These are phyloP conservation scores for Sphenopsis melanotis DNA, from an alignment of 2,797 vertebrate genomes.

Conservation along the genomic window DNA sequence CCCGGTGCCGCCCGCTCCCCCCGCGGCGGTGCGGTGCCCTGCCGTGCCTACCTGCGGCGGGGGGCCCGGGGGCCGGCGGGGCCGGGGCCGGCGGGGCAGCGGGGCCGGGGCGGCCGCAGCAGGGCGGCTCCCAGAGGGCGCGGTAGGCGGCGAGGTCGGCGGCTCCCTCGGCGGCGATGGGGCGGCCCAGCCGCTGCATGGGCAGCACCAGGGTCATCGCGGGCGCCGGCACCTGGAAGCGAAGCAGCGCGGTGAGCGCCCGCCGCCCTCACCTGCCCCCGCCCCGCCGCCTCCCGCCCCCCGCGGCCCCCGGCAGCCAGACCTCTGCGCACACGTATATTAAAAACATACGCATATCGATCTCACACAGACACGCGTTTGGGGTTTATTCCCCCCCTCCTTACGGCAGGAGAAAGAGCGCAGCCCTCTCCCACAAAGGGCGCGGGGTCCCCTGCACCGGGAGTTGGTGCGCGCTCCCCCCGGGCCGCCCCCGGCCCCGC, in stretches of 20 bases:
- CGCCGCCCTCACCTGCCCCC: background rate
- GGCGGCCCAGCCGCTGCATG: slow-evolving; percentile 91
- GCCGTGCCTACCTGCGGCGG: background rate
- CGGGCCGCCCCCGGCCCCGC: background rate
- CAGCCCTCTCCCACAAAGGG: background rate
- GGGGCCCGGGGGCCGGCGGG: background rate
- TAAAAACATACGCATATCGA: background rate
- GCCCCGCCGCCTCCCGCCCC: background rate
- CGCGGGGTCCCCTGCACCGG: background rate
- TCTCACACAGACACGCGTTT: background rate
- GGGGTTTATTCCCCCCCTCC: background rate
- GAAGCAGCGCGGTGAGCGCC: slow-evolving; percentile 9
- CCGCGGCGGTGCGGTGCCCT: background rate
- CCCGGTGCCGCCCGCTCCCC: background rate
- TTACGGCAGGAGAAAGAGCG: background rate
- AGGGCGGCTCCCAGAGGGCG: slow-evolving; percentile 86
- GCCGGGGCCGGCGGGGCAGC: background rate
- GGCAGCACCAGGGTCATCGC: slow-evolving; percentile 94
- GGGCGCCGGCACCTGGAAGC: slow-evolving; percentile 27
- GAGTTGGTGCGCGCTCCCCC: background rate
- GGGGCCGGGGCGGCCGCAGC: slow-evolving; percentile 74
- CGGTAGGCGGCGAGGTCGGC: slow-evolving; percentile 82
- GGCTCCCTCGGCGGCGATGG: slow-evolving; percentile 83
- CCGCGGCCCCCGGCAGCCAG: background rate
- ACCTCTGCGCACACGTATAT: background rate